These are phyloP conservation scores for Etia nguti DNA, from an alignment of 2,113 vertebrate species.

Conservation along the genomic window DNA sequence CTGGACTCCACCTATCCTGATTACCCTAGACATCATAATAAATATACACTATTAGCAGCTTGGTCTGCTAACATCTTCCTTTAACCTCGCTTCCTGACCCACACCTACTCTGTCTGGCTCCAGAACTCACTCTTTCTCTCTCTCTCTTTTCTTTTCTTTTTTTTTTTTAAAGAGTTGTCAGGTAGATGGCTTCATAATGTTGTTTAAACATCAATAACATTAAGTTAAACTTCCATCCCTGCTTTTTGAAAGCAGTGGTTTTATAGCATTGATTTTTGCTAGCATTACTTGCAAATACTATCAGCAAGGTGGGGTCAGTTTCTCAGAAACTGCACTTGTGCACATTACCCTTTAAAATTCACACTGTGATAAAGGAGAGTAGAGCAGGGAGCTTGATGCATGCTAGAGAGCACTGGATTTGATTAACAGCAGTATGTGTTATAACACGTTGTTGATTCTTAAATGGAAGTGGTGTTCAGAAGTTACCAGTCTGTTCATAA, in stretches of 20 bases:
- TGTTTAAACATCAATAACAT: conserved; percentile 12
- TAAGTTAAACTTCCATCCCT: not conserved
- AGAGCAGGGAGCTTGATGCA: not conserved
- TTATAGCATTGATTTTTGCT: conserved; percentile 26
- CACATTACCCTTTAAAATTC: not conserved
- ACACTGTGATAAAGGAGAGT: not conserved
- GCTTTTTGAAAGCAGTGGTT: not conserved
- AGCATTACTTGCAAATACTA: conserved; percentile 10
- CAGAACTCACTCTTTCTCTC: not conserved
- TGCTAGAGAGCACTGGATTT: not conserved
- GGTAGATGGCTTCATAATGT: not conserved
- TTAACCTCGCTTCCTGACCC: not conserved
- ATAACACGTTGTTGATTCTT: conserved; percentile 2
- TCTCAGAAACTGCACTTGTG: not conserved
- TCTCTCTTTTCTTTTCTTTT: not conserved
- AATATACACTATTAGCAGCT: not conserved
- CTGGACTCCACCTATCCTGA: not conserved
- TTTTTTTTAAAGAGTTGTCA: not conserved
- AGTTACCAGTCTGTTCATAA: not conserved
- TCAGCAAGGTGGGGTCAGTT: not conserved
- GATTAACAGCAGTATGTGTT: not conserved
- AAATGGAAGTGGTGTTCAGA: not conserved
- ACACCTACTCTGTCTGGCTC: not conserved
- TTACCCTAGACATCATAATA: not conserved
- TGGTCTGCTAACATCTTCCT: not conserved